Evolutionary conservation across 2,888 invertebrate species (phyloP).

Genomic region (Mechanitis mazaeus): DNA sequence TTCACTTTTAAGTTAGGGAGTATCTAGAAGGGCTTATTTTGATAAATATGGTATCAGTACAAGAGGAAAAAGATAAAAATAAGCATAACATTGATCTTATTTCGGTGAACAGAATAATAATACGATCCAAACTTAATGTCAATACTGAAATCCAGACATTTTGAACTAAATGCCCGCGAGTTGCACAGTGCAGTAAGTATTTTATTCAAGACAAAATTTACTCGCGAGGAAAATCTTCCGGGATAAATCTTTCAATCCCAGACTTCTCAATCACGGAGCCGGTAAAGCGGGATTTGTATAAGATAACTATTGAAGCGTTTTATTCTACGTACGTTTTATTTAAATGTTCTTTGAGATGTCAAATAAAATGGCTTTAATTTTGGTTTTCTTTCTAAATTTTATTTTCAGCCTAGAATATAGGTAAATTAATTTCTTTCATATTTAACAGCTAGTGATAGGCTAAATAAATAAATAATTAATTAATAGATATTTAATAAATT

Average conservation of each 20-base stretch:
- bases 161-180: constrained; percentile 32
- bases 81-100: not conserved
- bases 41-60: no score
- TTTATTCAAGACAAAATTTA: constrained; percentile 25
- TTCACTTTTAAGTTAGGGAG: no score
- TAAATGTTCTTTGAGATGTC: constrained; percentile 8
- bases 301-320: constrained; percentile 25
- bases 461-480: no score
- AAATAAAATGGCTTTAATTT: not conserved
- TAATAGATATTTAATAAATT: no score
- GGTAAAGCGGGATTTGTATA: constrained; percentile 38
- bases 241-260: constrained; percentile 41
- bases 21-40: no score
- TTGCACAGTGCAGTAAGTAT: constrained; percentile 38
- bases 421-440: not conserved
- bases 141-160: constrained; percentile 41
- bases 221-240: constrained; percentile 9
- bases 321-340: constrained; percentile 17
- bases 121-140: constrained; percentile 43
- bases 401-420: not conserved
- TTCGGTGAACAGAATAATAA: constrained; percentile 23
- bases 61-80: no score
- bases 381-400: not conserved
- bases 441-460: no score
- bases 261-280: constrained; percentile 45